These are phyloP conservation scores for Hylyphantes graminicola DNA, from an alignment of 1,140 invertebrate species.

Conservation along the genomic window DNA sequence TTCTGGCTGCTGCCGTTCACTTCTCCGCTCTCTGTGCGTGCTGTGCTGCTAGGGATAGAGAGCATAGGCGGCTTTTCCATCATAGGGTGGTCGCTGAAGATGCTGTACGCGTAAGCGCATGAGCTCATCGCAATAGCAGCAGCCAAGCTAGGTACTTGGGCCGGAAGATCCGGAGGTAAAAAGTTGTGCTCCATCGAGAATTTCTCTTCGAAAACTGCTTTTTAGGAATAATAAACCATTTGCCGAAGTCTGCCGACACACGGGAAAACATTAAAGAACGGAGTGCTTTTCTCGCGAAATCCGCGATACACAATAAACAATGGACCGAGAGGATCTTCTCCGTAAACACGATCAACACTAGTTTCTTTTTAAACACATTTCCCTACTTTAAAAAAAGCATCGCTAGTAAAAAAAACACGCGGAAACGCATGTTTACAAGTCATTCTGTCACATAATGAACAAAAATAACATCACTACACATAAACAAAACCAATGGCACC, in stretches of 20 bases:
- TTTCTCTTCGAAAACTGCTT: slow-evolving; percentile 25
- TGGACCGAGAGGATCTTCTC: slow-evolving; percentile 24
- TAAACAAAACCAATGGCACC: slow-evolving; percentile 60
- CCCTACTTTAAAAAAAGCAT: slow-evolving; percentile 20
- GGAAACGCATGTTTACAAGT: slow-evolving; percentile 45
- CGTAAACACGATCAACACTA: slow-evolving; percentile 21
- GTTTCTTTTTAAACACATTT: slow-evolving; percentile 27
- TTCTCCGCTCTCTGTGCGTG: slow-evolving; percentile 47
- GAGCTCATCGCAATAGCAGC: slow-evolving; percentile 60
- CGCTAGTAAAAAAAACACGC: slow-evolving; percentile 21
- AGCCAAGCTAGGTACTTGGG: slow-evolving; percentile 59
- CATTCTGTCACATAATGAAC: slow-evolving; percentile 58
- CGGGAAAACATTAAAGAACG: slow-evolving; percentile 50
- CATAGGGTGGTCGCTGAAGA: slow-evolving; percentile 56
- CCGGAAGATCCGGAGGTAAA: slow-evolving; percentile 55
- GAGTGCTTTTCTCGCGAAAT: slow-evolving; percentile 49
- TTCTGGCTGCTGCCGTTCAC: slow-evolving; percentile 3
- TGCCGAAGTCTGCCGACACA: slow-evolving; percentile 19
- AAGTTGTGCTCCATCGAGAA: slow-evolving; percentile 58
- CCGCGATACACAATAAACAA: slow-evolving; percentile 60
- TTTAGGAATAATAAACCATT: slow-evolving; percentile 55
- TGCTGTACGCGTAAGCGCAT: slow-evolving; percentile 59
- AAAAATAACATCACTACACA: slow-evolving; percentile 60
- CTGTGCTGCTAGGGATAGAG: slow-evolving; percentile 49
- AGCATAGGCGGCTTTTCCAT: slow-evolving; percentile 59